Evolutionary conservation across 2,888 invertebrate genomes (phyloP), one percentile per base, ranked within the genome.

Genomic region (Crematogaster levior): DNA sequence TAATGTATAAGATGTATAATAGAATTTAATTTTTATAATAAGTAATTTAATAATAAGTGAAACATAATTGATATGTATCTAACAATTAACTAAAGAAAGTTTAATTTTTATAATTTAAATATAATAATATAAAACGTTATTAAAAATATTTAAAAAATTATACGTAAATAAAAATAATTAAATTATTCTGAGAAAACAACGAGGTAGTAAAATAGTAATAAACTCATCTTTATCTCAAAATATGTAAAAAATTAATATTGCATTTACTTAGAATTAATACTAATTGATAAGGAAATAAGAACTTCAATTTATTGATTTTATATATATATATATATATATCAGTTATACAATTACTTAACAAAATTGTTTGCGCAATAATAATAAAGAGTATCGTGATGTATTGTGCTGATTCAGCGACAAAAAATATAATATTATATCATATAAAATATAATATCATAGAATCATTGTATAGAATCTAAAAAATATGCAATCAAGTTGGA

Each of bases 101-200:
- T n/a, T n/a, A n/a, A n/a, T n/a, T n/a, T n/a, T n/a, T n/a, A n/a
- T n/a, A n/a, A n/a, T n/a, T n/a, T n/a, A n/a, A n/a, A n/a, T n/a
- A n/a, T n/a, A n/a, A n/a, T n/a, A n/a, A n/a, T n/a, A n/a, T n/a
- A n/a, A n/a, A 58, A 34, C 6, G 6, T 66, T 46, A 0, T 10
- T 27, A 18, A 30, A 66, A 66, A 63, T 43, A 63, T 15, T 15
- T 27, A 46, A 65, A 66, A 66, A 0, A 46, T 27, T 43, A 0
- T 66, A 24, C 18, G 9, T 65, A n/a, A 66, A 24, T 53, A 5
- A 72, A 72, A 68, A 18, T 56, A 72, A n/a, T 72, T 72, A 72
- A 56, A 70, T 37, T 24, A 68, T 51, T 5, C 34, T 51, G 4
- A 21, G 1, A 34, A 60, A 58, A 46, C 30, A 66, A 21, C 1